These are phyloP conservation scores for Alexandromys fortis DNA, from an alignment of 2,113 vertebrate genomes.

Conservation along the genomic window DNA sequence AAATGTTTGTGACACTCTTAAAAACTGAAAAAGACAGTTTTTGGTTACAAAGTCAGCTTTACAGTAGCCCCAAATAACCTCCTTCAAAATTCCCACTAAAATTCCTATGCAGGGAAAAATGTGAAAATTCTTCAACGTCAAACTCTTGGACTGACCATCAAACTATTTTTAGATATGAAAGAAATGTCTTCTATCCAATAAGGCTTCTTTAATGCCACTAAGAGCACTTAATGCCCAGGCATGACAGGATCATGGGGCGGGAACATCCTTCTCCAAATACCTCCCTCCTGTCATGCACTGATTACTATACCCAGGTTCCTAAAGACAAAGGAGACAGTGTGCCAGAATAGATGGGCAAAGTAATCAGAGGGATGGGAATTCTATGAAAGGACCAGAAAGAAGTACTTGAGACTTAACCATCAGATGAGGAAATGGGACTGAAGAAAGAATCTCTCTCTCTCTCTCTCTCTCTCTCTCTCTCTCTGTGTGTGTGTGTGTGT, in stretches of 20 bases:
- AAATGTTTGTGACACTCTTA: not conserved
- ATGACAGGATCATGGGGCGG: too few relatives aligned
- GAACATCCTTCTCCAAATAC: not conserved
- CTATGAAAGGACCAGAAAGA: not conserved
- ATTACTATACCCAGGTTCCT: not conserved
- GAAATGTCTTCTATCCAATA: not conserved
- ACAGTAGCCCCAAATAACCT: not conserved
- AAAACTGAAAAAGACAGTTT: not conserved
- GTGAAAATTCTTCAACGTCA: not conserved
- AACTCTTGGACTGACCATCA: not conserved
- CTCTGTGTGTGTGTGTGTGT: too few relatives aligned
- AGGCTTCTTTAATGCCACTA: not conserved
- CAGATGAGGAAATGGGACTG: too few relatives aligned
- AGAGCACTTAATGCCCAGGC: not conserved
- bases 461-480: too few relatives aligned
- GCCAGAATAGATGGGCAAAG: not conserved
- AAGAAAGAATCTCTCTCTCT: not conserved
- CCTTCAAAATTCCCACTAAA: not conserved
- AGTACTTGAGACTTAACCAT: not conserved
- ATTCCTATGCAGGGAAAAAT: conserved; percentile 10
- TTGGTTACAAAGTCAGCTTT: not conserved
- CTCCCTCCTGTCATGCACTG: not conserved
- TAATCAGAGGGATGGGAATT: not conserved
- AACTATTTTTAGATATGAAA: conserved; percentile 15
- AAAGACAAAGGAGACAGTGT: not conserved